A percentile compares a stretch with the other conserved stretches of the same genome.
phyloP scores from a whole-genome alignment of 2,113 vertebrate species.

The Seriola rivoliana region DNA sequence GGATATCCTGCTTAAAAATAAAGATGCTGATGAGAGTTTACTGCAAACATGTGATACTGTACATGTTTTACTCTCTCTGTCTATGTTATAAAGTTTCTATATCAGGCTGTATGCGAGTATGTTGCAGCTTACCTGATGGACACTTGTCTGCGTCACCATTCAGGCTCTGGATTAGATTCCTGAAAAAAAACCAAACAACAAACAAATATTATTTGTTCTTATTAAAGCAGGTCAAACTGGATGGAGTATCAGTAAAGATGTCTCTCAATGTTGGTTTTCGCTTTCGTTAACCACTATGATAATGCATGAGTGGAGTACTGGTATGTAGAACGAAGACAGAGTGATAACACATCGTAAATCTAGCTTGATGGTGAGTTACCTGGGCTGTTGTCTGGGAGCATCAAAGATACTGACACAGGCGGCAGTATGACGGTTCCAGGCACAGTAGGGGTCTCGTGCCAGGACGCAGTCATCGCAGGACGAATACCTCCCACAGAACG shows the following conservation, averaged over 20 bases:
- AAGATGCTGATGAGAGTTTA: background rate
- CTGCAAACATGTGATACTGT: background rate
- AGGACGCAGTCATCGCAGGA: constrained; percentile 92
- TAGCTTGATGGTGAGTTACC: constrained; percentile 55
- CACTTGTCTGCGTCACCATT: constrained; percentile 89
- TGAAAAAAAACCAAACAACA: constrained; percentile 76
- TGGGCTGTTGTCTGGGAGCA: constrained; percentile 13
- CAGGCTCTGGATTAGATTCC: constrained; percentile 90
- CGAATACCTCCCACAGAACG: constrained; percentile 90
- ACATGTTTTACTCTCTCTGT: background rate
- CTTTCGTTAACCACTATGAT: background rate
- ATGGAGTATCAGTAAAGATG: background rate
- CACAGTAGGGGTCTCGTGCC: constrained; percentile 95
- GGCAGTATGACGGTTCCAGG: constrained; percentile 85
- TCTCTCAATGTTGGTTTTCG: background rate
- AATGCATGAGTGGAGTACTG: constrained; percentile 4
- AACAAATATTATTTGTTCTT: too few relatives aligned
- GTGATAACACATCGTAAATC: background rate
- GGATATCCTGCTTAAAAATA: background rate
- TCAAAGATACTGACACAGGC: constrained; percentile 85
- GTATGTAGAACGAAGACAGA: background rate
- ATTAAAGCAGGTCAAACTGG: constrained; percentile 36
- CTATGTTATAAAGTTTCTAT: background rate
- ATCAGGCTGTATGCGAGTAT: background rate
- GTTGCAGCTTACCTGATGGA: constrained; percentile 80